Base-by-base conservation (phyloP, 2,113 vertebrate genomes). In the Nyctibius bracteatus region DNA sequence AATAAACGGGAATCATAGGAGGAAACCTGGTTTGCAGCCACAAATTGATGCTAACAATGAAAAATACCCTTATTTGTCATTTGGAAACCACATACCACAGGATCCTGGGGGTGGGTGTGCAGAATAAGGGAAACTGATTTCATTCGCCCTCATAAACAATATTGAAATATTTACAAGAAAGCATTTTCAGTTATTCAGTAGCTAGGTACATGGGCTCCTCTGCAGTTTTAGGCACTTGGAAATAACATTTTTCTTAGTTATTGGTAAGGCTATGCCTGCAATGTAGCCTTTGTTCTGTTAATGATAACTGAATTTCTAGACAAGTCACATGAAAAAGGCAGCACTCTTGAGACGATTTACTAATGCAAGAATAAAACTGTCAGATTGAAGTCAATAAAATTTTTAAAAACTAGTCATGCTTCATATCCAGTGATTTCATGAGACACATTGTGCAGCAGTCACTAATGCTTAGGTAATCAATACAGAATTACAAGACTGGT, bases 381-480 rank as follows among this genome's bases (percentile, higher is more conserved):
- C 78, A 90, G n/a, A 35, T 2, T 35, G 74, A 94, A 97, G 80
- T 58, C 63, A 90, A 83, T 43, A 71, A 87, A 92, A 67, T n/a
- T 81, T 93, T 86, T 73, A 86, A 94, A 88, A 54, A 63, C 30
- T 22, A 79, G 65, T 92, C 81, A 84, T 61, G 94, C 55, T 91
- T 87, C 18, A 63, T 33, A 71, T 20, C 70, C 46, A 87, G 43
- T 51, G 47, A 85, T 28, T 86, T 54, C 63, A 46, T 12, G 30
- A 90, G 49, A 92, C 35, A 52, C 4, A 1, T 46, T 23, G 44
- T 47, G 24, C 39, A 81, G 85, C 44, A 92, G 51, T 70, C 92
- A 41, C 59, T 95, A 91, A 86, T 47, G 66, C 63, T 63, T 46
- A 52, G 21, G 44, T 57, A 90, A 77, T 93, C 93, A 71, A 90